Percentiles rank a stretch among this genome's conserved stretches.
phyloP scores from a whole-genome alignment of 2,113 vertebrate species.

The Haemorhous mexicanus region DNA sequence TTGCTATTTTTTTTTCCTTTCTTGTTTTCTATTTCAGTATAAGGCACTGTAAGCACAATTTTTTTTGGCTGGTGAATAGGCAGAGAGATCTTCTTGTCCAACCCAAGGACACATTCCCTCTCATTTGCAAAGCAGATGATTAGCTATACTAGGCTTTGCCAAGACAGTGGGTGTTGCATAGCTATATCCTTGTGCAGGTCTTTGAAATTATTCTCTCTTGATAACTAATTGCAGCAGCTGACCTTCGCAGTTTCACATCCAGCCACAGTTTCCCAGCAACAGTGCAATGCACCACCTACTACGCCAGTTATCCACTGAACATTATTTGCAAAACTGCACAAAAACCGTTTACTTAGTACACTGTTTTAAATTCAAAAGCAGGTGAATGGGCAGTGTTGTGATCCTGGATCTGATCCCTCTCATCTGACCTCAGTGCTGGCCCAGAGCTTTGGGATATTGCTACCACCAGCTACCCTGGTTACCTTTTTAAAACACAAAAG shows the following conservation, averaged over 20 bases:
- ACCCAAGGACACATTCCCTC: not conserved
- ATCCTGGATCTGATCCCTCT: not conserved
- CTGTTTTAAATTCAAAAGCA: not conserved
- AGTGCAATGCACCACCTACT: not conserved
- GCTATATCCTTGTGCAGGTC: not conserved
- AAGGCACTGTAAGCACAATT: not conserved
- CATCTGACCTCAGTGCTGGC: not conserved
- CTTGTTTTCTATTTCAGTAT: not conserved
- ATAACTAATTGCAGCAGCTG: not conserved
- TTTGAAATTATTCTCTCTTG: constrained; percentile 11
- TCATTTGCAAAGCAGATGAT: not conserved
- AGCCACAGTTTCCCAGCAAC: not conserved
- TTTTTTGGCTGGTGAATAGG: not conserved
- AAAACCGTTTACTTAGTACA: not conserved
- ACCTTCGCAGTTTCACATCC: not conserved
- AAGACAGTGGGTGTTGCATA: not conserved
- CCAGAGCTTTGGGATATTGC: not conserved
- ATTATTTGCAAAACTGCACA: not conserved
- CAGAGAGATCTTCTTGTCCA: not conserved
- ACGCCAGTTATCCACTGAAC: not conserved
- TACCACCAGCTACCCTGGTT: not conserved
- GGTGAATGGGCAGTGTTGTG: not conserved
- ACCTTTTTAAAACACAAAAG: accelerated
- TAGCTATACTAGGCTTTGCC: not conserved
- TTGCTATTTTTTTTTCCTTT: not conserved